A percentile compares a stretch with the other conserved stretches of the same genome.
Evolutionary conservation across 2,888 invertebrate species (phyloP).

Genomic region (Protophormia terraenovae): DNA sequence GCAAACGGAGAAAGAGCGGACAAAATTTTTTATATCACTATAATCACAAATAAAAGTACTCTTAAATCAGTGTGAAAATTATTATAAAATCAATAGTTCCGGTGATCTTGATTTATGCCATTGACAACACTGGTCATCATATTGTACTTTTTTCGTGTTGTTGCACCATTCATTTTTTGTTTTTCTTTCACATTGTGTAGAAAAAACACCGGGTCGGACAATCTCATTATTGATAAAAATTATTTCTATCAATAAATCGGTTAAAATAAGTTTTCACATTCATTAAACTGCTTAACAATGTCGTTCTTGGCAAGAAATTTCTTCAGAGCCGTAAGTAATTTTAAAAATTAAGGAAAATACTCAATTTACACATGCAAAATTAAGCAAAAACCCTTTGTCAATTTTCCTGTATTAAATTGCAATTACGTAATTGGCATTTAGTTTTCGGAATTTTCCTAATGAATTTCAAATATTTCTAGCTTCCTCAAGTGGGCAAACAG

Average conservation of each 20-base stretch:
- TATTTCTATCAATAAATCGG: conserved; percentile 18
- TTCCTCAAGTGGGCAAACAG: conserved; percentile 73
- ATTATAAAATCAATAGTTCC: too few species aligned
- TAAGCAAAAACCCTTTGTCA: not conserved
- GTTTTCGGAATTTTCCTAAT: conserved; percentile 55
- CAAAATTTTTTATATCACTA: too few species aligned
- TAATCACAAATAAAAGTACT: too few species aligned
- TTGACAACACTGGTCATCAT: not conserved
- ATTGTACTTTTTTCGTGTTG: not conserved
- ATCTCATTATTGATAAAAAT: not conserved
- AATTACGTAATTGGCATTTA: conserved; percentile 74
- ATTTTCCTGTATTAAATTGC: not conserved
- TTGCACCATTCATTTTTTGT: not conserved
- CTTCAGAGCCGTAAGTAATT: conserved; percentile 76
- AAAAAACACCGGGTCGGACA: conserved; percentile 20
- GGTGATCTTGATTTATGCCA: too few species aligned
- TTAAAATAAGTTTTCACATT: not conserved
- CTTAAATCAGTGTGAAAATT: too few species aligned
- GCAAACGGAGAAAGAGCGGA: too few species aligned
- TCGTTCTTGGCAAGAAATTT: conserved; percentile 76
- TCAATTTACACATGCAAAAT: not conserved
- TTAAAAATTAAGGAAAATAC: not conserved
- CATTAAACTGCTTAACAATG: conserved; percentile 70
- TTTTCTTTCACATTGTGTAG: conserved; percentile 15
- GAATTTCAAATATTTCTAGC: conserved; percentile 1